phyloP scores from a whole-genome alignment of 2,888 invertebrate genomes.

The Boloria selene region DNA sequence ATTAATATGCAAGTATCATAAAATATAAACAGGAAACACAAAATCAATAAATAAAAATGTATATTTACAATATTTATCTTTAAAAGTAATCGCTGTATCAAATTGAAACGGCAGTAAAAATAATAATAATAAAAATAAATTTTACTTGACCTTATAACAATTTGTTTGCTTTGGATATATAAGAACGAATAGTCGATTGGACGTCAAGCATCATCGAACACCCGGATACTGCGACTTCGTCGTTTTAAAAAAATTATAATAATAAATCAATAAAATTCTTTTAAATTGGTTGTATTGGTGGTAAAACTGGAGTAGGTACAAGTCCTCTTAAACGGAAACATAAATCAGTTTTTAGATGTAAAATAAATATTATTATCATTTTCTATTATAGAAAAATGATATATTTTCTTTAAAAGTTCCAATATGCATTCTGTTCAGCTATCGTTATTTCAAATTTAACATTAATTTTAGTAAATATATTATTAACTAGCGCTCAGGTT shows the following conservation, averaged over 20 bases:
- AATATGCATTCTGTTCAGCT: too few relatives aligned
- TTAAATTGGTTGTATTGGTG: too few relatives aligned
- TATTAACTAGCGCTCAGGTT: too few relatives aligned
- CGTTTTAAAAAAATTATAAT: constrained; percentile 13
- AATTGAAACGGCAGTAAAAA: constrained; percentile 11
- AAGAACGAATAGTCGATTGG: constrained; percentile 2
- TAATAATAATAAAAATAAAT: constrained; percentile 8
- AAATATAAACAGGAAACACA: constrained; percentile 1
- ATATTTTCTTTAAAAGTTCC: too few relatives aligned
- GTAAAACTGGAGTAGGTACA: constrained; percentile 10
- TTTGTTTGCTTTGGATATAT: constrained; percentile 10
- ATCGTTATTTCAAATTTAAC: too few relatives aligned
- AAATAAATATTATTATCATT: not conserved
- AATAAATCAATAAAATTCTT: constrained; percentile 29
- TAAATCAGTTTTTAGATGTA: constrained; percentile 7
- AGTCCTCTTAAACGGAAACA: constrained; percentile 8
- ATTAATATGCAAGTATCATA: not conserved
- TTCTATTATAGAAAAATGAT: too few relatives aligned
- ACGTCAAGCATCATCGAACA: constrained; percentile 21
- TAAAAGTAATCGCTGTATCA: constrained; percentile 1
- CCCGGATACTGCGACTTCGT: constrained; percentile 22
- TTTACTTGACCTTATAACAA: constrained; percentile 9
- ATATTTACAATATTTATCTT: not conserved
- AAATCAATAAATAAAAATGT: constrained; percentile 10
- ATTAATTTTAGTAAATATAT: too few relatives aligned